phyloP scores from a whole-genome alignment of 2,888 invertebrate species.

The Tetropium fuscum region DNA sequence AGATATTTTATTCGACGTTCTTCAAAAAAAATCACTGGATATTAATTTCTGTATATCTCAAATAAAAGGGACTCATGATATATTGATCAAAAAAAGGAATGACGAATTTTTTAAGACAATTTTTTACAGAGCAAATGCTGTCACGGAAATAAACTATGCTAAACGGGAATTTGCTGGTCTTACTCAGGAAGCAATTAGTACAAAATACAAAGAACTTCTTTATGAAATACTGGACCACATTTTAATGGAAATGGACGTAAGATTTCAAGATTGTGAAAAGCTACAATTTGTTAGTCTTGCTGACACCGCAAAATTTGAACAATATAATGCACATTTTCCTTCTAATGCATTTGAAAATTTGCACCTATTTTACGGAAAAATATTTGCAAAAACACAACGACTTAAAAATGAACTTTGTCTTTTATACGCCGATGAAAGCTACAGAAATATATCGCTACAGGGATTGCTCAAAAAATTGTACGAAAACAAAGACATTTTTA shows the following conservation, averaged over 20 bases:
- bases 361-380: slow-evolving; percentile 13
- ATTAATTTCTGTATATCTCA: slow-evolving; percentile 39
- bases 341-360: slow-evolving; percentile 3
- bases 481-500: slow-evolving; percentile 19
- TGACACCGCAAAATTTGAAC: slow-evolving; percentile 18
- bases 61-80: slow-evolving; percentile 25
- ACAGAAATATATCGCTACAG: slow-evolving; percentile 12
- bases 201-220: too few relatives aligned
- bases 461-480: not conserved
- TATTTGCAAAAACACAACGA: slow-evolving; percentile 16
- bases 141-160: too few relatives aligned
- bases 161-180: too few relatives aligned
- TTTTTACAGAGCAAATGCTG: slow-evolving; percentile 19
- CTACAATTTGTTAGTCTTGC: slow-evolving; percentile 27
- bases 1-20: slow-evolving; percentile 32
- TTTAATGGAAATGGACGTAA: slow-evolving; percentile 9
- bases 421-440: slow-evolving; percentile 17
- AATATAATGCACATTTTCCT: slow-evolving; percentile 19
- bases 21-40: slow-evolving; percentile 40
- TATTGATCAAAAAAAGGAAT: slow-evolving; percentile 23
- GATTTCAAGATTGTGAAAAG: slow-evolving; percentile 22
- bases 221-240: slow-evolving; percentile 26
- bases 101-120: slow-evolving; percentile 20
- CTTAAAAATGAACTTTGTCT: slow-evolving; percentile 13
- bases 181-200: too few relatives aligned